Evolutionary conservation across 92 coral and sea anemone species (phyloP), one percentile per base, ranked within the genome.

Genomic region (Epizoanthus scotinus): DNA sequence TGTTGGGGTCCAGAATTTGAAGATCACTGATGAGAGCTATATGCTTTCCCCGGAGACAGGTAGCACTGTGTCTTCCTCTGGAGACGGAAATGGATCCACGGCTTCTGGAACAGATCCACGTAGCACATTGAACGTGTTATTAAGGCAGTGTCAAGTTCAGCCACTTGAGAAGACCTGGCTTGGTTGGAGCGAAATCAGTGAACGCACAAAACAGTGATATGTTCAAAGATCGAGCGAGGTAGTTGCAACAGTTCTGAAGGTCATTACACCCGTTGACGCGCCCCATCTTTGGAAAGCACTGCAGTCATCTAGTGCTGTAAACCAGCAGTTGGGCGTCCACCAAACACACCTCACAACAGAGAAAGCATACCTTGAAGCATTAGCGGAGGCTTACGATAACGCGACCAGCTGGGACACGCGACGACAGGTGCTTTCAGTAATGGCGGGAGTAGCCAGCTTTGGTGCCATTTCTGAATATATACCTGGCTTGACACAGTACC

Each of bases 241-340:
- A 62, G 70, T 86, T 2, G 70, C 78, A 17, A 49, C 83, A 24
- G 86, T 86, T 2, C 40, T 86, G 4, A 61, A 81, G 31, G 89
- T 86, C 26, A 81, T 86, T 70, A 81, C 79, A 10, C 89, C 89
- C 22, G 86, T 57, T 50, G 58, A 82, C 65, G 85, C 89, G 17
- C 64, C 74, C 50, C 31, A 81, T 53, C 68, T 86, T 19, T 86
- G 89, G 89, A 67, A 60, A 18, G 82, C 53, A 22, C 29, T 82
- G 1, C 85, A 82, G 57, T 29, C 53, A 36, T 71, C 78, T 20
- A 69, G 38, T 57, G 27, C 56, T 19, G 79, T 82, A 5, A 82
- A 67, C 54, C 60, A 82, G 79, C 78, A 56, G 54, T 20, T 82
- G 22, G 85, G 85, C 36, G 9, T 38, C 12, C 13, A 40, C 57